A percentile compares a stretch with the other conserved stretches of the same genome.
Conservation (phyloP, 2,888 invertebrate species). For the Brenthis hecate region DNA sequence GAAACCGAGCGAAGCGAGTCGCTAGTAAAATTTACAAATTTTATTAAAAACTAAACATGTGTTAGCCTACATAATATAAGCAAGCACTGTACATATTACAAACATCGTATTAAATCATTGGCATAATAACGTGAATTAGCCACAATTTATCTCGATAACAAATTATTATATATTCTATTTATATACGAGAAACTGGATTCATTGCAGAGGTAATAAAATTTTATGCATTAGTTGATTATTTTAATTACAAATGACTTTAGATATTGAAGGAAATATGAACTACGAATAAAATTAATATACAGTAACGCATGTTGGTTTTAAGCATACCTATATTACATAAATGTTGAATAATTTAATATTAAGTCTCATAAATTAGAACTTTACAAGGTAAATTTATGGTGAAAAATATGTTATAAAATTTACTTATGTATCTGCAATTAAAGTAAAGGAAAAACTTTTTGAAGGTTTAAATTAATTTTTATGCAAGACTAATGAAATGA, state of each 20-base stretch:
- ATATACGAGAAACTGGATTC: slow-evolving; percentile 23
- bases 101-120: no score
- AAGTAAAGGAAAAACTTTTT: no score
- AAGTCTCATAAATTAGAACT: not conserved
- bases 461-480: no score
- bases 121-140: no score
- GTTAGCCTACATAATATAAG: no score
- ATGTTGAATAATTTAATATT: no score
- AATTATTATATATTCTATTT: slow-evolving; percentile 15
- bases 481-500: no score
- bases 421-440: not conserved
- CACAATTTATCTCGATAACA: not conserved
- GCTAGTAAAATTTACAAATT: no score
- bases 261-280: slow-evolving; percentile 7
- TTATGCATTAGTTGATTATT: slow-evolving; percentile 16
- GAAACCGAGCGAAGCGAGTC: no score
- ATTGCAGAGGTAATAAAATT: slow-evolving; percentile 13
- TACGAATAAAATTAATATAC: not conserved
- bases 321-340: no score
- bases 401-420: slow-evolving; percentile 2
- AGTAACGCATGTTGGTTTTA: not conserved
- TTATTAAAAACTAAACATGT: no score
- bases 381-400: not conserved
- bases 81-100: no score
- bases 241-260: slow-evolving; percentile 11